Conservation (phyloP, 1,140 invertebrate species). For the Panonychus citri region DNA sequence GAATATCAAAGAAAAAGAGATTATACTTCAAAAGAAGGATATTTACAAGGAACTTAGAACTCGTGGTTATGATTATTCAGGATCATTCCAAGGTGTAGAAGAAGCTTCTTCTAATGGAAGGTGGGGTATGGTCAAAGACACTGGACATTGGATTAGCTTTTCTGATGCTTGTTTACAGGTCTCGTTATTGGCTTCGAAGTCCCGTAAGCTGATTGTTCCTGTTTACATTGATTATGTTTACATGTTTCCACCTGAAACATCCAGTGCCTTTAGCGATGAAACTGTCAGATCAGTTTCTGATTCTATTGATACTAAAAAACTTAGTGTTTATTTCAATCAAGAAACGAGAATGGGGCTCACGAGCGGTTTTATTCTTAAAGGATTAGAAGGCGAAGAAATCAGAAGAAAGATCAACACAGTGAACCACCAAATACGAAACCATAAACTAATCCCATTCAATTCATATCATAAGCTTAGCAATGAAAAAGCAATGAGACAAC, state of each 20-base stretch:
- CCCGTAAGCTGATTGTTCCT: slow-evolving; percentile 23
- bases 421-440: slow-evolving; percentile 19
- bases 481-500: background rate
- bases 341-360: slow-evolving; percentile 7
- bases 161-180: slow-evolving; percentile 22
- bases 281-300: slow-evolving; percentile 24
- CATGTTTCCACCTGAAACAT: background rate
- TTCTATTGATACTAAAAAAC: slow-evolving; percentile 14
- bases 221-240: slow-evolving; percentile 25
- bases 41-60: slow-evolving; percentile 69
- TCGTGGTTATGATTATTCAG: slow-evolving; percentile 74
- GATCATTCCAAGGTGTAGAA: slow-evolving; percentile 56
- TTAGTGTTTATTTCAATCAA: slow-evolving; percentile 4
- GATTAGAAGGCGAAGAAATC: slow-evolving; percentile 35
- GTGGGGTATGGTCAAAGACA: slow-evolving; percentile 50
- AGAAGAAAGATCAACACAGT: slow-evolving; percentile 47
- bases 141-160: slow-evolving; percentile 69
- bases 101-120: slow-evolving; percentile 20
- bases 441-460: background rate
- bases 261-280: background rate
- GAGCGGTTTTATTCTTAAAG: slow-evolving; percentile 5
- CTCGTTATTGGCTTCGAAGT: background rate
- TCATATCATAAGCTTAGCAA: background rate
- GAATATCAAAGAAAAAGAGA: slow-evolving; percentile 23
- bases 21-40: slow-evolving; percentile 8